These are phyloP conservation scores for Solen grandis DNA, from an alignment of 1,140 invertebrate genomes.

Conservation along the genomic window DNA sequence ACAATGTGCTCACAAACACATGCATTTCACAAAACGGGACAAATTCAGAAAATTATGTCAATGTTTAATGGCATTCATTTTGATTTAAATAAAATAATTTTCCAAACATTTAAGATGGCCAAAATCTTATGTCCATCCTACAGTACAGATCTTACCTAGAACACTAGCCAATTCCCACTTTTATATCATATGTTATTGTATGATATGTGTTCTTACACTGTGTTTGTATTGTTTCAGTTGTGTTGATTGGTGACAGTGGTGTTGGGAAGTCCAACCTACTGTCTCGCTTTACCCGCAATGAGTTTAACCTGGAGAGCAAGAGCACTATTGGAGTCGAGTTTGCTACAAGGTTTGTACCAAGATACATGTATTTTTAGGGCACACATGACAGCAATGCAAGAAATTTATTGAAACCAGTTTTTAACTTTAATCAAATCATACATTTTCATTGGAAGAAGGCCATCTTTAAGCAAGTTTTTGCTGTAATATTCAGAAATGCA, in stretches of 20 bases:
- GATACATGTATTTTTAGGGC: background rate
- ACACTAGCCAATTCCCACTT: no score
- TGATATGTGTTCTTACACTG: slow-evolving; percentile 49
- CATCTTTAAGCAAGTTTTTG: background rate
- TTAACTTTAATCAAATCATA: background rate
- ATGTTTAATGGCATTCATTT: no score
- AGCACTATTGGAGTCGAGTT: slow-evolving; percentile 99
- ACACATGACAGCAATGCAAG: background rate
- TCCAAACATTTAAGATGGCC: no score
- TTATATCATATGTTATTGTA: background rate
- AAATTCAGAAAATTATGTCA: no score
- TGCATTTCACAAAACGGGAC: no score
- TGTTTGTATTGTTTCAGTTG: slow-evolving; percentile 93
- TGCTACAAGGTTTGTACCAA: slow-evolving; percentile 87
- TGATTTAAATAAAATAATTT: no score
- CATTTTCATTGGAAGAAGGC: background rate
- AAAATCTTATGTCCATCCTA: no score
- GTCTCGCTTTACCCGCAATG: slow-evolving; percentile 99
- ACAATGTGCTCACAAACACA: no score
- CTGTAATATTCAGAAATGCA: background rate
- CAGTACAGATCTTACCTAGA: no score
- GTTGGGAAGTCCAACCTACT: slow-evolving; percentile 99
- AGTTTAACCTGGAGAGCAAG: slow-evolving; percentile 99
- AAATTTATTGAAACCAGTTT: background rate
- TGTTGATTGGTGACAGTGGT: slow-evolving; percentile 99